These are phyloP conservation scores for Conchocele bisecta DNA, from an alignment of 2,888 invertebrate genomes.

Conservation along the genomic window DNA sequence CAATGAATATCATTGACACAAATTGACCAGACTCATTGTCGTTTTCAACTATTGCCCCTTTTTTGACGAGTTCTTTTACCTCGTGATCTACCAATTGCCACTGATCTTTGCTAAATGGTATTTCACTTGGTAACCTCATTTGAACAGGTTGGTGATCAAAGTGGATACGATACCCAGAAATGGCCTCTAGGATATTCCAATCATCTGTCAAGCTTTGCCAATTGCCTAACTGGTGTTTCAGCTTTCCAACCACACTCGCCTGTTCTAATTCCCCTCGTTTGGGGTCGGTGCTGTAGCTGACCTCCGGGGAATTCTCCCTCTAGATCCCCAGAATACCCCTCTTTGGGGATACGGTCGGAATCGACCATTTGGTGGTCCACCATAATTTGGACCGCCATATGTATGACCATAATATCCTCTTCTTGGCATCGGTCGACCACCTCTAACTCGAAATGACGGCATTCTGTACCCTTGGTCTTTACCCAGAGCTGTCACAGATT, in stretches of 20 bases:
- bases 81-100: background rate
- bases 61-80: background rate
- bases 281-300: background rate
- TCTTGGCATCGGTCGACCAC: no score
- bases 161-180: background rate
- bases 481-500: no score
- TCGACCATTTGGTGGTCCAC: no score
- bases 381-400: no score
- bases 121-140: background rate
- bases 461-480: no score
- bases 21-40: constrained; percentile 1
- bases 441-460: no score
- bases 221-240: background rate
- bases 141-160: background rate
- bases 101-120: background rate
- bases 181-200: background rate
- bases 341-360: no score
- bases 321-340: no score
- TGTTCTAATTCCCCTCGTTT: background rate
- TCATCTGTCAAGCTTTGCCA: background rate
- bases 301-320: no score
- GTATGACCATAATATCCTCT: no score
- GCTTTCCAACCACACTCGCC: background rate
- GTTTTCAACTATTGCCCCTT: constrained; percentile 17
- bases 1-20: constrained; percentile 5